These are phyloP conservation scores for Elephas maximus DNA, from an alignment of 2,113 vertebrate genomes.

Conservation along the genomic window DNA sequence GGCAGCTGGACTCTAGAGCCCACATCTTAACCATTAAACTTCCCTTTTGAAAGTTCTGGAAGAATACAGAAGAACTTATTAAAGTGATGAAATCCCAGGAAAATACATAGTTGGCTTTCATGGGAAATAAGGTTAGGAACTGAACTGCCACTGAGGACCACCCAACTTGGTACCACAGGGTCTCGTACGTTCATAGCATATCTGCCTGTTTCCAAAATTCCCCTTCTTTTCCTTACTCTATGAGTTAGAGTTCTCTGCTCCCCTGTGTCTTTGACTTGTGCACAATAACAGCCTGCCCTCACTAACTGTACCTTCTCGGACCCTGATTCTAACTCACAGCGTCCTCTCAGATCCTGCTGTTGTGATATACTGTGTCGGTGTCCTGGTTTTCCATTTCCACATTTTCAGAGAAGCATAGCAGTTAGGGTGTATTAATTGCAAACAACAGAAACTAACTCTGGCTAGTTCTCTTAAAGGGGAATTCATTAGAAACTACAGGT, in stretches of 20 bases:
- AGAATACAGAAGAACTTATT: not conserved
- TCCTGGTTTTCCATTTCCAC: not conserved
- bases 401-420: not conserved
- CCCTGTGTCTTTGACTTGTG: not conserved
- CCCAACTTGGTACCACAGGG: too few species aligned
- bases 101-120: not conserved
- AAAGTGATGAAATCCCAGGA: not conserved
- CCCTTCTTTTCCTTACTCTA: not conserved
- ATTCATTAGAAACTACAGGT: not conserved
- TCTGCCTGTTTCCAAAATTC: not conserved
- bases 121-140: not conserved
- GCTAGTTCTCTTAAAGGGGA: not conserved
- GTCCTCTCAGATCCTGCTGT: not conserved
- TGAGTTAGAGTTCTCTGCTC: not conserved
- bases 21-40: not conserved
- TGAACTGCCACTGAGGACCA: not conserved
- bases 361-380: not conserved
- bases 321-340: not conserved
- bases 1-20: not conserved
- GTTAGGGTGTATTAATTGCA: not conserved
- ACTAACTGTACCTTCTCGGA: not conserved
- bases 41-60: slow-evolving; percentile 3
- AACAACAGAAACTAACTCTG: not conserved
- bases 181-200: not conserved
- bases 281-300: not conserved